Base-by-base conservation (phyloP, 2,888 invertebrate species). In the Belgica antarctica region DNA sequence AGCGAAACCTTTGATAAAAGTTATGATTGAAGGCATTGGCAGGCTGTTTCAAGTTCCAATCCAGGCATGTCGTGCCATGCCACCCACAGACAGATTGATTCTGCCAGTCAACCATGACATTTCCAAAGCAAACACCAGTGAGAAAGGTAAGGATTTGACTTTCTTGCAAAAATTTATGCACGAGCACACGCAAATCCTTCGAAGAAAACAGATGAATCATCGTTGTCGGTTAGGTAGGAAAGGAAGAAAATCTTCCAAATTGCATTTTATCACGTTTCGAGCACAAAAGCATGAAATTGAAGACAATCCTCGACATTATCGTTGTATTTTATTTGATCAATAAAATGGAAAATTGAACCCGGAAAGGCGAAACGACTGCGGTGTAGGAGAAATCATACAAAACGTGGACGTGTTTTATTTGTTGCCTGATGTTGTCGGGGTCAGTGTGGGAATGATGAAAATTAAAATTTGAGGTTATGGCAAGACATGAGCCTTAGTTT, bases 201-300 rank as follows among this genome's bases (percentile, higher is more conserved):
- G 41, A 41, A 10, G 41, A 34, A 34, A 34, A 12, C 34, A 7
- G 52, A 66, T 46, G 46, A 66, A 47, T 46, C 65, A 66, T 63
- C 19, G 34, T 28, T 12, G 62, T 3, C 12, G 22, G 52, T n/a
- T n/a, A 19, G n/a, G 22, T 19, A 22, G 61, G 25, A 61, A 61
- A 27, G 27, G 27, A 15, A 62, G 8, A 61, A 61, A 27, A 28
- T 62, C 17, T 5, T 22, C 19, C n/a, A 47, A 27, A 66, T 66
- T 66, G 47, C 65, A 66, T 66, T 66, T 28, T 41, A 15, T 66
- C 65, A 66, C 65, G 65, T 66, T 63, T 41, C 25, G 63, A 22
- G 17, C 7, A n/a, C 46, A 22, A 52, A 61, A 15, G n/a, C n/a
- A n/a, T 15, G 57, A 57, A 24, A n/a, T n/a, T n/a, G n/a, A n/a